Base-by-base conservation (phyloP, 2,888 invertebrate species). In the Phengaris arion region DNA sequence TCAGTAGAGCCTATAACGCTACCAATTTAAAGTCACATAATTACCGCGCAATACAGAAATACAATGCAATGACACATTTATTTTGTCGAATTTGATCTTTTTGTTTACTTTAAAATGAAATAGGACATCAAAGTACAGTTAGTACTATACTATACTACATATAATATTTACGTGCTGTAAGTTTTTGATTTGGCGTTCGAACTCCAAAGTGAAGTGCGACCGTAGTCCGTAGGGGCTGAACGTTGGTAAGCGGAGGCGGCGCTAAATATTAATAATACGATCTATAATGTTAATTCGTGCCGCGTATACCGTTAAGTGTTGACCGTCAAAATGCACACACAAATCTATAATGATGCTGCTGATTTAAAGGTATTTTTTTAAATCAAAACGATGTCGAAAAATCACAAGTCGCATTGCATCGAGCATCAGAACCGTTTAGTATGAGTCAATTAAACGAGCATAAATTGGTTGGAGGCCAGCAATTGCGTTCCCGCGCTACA, bases 371-470 rank as follows among this genome's bases (percentile, higher is more conserved):
- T 52, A 12, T 12, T 52, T 52, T 12, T 52, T 6, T 9, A 64
- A 45, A 64, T 64, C 64, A 64, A 35, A 45, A 45, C 35, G 12
- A 64, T 45, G 59, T 2, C 13, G 12, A 64, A 64, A 13, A 55
- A 45, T 64, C 2, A 10, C 64, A 7, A 64, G 64, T 45, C 6
- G 64, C 64, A 64, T 64, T 12, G 12, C 64, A 35, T 35, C 35
- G 10, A 64, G 64, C 10, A 12, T 64, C 35, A 12, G 35, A 64
- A 64, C 64, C 35, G 64, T 64, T 64, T 64, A 35, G 64, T 64
- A 64, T 64, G 64, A 64, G 64, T 64, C 64, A 64, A 64, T 64
- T 64, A 64, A 59, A 59, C 22, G 22, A 64, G 64, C 64, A 64
- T 35, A 64, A 64, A 64, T 64, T 35, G 64, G 10, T 64, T 35